phyloP scores from a whole-genome alignment of 2,797 vertebrate genomes.

The Enteromius mattozi region DNA sequence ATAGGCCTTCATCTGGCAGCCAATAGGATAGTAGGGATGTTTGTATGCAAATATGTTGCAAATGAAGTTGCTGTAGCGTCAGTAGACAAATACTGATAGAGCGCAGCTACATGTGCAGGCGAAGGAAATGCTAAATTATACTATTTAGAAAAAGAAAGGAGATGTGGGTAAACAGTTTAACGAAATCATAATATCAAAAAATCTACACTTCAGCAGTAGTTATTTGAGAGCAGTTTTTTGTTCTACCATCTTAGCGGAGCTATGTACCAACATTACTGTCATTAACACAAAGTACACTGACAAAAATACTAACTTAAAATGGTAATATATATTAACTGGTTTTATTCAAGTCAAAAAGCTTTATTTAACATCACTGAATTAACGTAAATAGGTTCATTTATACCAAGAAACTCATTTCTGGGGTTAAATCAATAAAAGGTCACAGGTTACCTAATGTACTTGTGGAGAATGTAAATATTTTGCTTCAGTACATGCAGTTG shows the following conservation, averaged over 20 bases:
- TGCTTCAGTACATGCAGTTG: not conserved
- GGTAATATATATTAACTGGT: not conserved
- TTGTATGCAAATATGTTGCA: conserved; percentile 7
- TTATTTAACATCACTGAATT: not conserved
- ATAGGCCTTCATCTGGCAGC: conserved; percentile 11
- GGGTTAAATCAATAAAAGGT: not conserved
- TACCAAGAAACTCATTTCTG: not conserved
- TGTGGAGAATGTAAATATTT: not conserved
- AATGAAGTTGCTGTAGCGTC: not conserved
- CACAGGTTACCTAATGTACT: not conserved
- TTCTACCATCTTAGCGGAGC: not conserved
- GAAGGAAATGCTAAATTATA: not conserved
- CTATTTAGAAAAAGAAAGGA: not conserved
- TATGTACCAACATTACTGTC: not conserved
- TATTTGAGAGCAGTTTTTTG: not conserved
- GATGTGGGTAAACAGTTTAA: not conserved
- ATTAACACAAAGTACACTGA: not conserved
- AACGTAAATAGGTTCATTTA: not conserved
- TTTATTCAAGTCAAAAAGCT: not conserved
- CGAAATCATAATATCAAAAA: not conserved
- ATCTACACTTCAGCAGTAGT: not conserved
- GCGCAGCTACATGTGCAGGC: not conserved
- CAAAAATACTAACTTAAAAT: not conserved
- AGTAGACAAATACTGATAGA: not conserved
- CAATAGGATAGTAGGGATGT: conserved; percentile 10